A percentile compares a stretch with the other conserved stretches of the same genome.
These are phyloP conservation scores for Notodonta dromedarius DNA, from an alignment of 2,888 invertebrate species.

Conservation along the genomic window DNA sequence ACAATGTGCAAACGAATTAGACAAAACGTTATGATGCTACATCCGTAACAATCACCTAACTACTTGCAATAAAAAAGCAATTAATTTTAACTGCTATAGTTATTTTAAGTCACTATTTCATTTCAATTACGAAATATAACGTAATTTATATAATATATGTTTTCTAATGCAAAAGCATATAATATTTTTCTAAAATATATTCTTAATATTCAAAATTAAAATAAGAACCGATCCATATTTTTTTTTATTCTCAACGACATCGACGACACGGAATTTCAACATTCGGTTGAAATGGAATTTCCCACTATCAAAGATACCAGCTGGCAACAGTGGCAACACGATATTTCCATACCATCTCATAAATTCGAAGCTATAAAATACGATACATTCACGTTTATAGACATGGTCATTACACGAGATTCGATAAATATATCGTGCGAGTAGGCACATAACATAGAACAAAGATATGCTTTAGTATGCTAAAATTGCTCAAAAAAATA, in stretches of 20 bases:
- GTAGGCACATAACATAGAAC: neutral
- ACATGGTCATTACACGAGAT: conserved; percentile 38
- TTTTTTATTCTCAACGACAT: conserved; percentile 25
- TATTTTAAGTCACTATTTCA: conserved; percentile 12
- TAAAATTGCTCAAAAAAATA: no score
- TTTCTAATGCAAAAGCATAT: neutral
- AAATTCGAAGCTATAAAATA: conserved; percentile 59
- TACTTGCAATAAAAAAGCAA: conserved; percentile 5
- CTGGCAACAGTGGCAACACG: conserved; percentile 54
- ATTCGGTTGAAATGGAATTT: conserved; percentile 55
- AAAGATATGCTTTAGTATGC: no score
- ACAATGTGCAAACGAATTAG: conserved; percentile 44
- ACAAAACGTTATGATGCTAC: conserved; percentile 10
- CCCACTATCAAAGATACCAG: conserved; percentile 55
- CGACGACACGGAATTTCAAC: conserved; percentile 31
- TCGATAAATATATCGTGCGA: conserved; percentile 22
- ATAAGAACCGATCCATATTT: conserved; percentile 24
- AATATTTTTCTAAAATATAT: no score
- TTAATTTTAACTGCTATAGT: conserved; percentile 6
- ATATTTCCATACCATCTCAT: conserved; percentile 56
- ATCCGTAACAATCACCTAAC: conserved; percentile 6
- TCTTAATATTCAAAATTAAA: no score
- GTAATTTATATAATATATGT: neutral
- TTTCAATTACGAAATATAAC: conserved; percentile 15
- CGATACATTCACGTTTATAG: conserved; percentile 43